These are phyloP conservation scores for Drosophila melanica DNA, from an alignment of 1,140 invertebrate genomes.

Conservation along the genomic window DNA sequence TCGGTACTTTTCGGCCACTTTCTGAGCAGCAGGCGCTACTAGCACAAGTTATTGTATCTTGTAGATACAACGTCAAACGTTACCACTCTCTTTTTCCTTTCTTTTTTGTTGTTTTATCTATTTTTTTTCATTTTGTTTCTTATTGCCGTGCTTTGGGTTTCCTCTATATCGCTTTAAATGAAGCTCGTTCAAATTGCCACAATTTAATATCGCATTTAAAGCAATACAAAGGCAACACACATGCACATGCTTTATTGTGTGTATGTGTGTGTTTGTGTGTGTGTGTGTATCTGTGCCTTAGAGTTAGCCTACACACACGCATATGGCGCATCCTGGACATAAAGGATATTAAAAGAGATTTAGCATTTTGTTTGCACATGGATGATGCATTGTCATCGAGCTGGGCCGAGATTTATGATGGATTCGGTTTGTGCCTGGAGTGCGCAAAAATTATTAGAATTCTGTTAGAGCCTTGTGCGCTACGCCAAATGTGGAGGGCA, in stretches of 20 bases:
- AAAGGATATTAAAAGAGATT: constrained; percentile 84
- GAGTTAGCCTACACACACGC: constrained; percentile 63
- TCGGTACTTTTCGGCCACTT: constrained; percentile 81
- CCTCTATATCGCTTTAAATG: constrained; percentile 24
- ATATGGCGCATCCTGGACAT: constrained; percentile 81
- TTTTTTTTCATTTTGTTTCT: constrained; percentile 13
- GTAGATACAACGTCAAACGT: constrained; percentile 72
- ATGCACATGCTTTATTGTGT: background rate
- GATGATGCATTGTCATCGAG: constrained; percentile 84
- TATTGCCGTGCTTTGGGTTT: constrained; percentile 18
- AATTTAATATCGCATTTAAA: constrained; percentile 66
- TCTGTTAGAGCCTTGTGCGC: constrained; percentile 45
- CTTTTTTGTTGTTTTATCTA: constrained; percentile 22
- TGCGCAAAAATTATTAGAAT: constrained; percentile 81
- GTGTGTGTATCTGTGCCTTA: constrained; percentile 59
- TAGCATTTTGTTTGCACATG: constrained; percentile 82
- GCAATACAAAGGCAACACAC: constrained; percentile 30
- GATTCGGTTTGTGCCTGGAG: constrained; percentile 82
- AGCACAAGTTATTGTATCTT: constrained; percentile 81
- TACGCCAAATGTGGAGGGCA: constrained; percentile 28
- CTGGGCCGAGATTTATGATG: constrained; percentile 83
- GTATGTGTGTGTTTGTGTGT: constrained; percentile 22
- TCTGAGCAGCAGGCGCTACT: constrained; percentile 69
- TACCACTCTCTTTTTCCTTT: constrained; percentile 41
- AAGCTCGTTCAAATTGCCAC: constrained; percentile 21